These are phyloP conservation scores for Motacilla tschutschensis DNA, from an alignment of 2,113 vertebrate species.

Conservation along the genomic window DNA sequence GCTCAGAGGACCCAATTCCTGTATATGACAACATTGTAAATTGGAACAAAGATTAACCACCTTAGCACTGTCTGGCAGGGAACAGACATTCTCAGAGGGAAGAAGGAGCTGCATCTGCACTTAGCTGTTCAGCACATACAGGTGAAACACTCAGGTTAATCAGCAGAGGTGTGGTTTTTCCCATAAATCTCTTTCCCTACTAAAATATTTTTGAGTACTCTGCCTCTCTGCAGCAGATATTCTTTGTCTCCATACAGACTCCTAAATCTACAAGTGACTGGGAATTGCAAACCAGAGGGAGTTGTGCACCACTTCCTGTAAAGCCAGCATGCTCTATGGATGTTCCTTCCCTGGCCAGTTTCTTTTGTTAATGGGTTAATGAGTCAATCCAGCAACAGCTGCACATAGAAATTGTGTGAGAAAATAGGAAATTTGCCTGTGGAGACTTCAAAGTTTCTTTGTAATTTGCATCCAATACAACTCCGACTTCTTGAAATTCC, in stretches of 20 bases:
- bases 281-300: background rate
- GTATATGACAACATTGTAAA: background rate
- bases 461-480: background rate
- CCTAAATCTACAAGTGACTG: background rate
- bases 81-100: background rate
- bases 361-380: background rate
- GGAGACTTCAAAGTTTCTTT: background rate
- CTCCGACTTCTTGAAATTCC: background rate
- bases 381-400: background rate
- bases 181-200: background rate
- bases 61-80: background rate
- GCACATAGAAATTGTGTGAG: background rate
- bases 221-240: background rate
- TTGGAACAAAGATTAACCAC: background rate
- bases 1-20: background rate
- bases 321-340: background rate
- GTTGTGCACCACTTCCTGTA: background rate
- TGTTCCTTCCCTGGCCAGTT: background rate
- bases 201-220: background rate
- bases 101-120: background rate
- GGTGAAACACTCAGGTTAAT: background rate
- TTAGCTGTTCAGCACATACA: background rate
- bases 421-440: background rate
- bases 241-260: background rate
- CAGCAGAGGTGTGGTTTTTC: background rate